Evolutionary conservation across 1,140 invertebrate species (phyloP), one percentile per base, ranked within the genome.

Genomic region (Drosophila nigromelanica): DNA sequence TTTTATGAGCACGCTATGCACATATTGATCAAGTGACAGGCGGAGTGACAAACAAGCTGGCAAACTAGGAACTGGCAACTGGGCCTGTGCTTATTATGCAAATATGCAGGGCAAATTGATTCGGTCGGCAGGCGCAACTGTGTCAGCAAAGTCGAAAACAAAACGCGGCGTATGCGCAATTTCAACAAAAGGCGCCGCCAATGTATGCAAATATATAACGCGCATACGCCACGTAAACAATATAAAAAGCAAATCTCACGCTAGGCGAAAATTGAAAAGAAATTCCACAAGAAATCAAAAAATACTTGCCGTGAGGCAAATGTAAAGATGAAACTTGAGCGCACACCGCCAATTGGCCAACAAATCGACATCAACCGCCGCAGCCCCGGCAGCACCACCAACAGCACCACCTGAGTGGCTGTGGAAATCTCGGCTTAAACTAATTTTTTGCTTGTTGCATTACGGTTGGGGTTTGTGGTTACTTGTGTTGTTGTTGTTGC

Each of bases 1-100:
- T 71, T 87, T 82, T 87, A 87, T 89, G 79, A 78, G 83, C 82
- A 89, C 83, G 83, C 79, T 74, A 87, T 87, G 75, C 82, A 82
- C 83, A 89, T 87, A 89, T 89, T 87, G 82, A 87, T 89, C 82
- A 89, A 87, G 78, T 89, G 82, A 82, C 82, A 79, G 78, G 78
- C 83, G 73, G 82, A 89, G 82, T 86, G 81, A 86, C 82, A 87
- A 86, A 87, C 81, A 86, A 87, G 81, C 78, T 87, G 82, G 43
- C 69, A 72, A 70, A 71, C 51, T 40, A 54, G 24, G 14, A 48
- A 50, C 64, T 62, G 67, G 47, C 21, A 48, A 50, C 64, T 70
- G 67, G 54, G 61, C 30, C 73, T 60, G 8, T 86, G 74, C 82
- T 79, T 87, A 87, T 87, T 87, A 87, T 87, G 82, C 78, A 87